Evolutionary conservation across 2,888 invertebrate genomes (phyloP).

Genomic region (Drosophila picticornis): DNA sequence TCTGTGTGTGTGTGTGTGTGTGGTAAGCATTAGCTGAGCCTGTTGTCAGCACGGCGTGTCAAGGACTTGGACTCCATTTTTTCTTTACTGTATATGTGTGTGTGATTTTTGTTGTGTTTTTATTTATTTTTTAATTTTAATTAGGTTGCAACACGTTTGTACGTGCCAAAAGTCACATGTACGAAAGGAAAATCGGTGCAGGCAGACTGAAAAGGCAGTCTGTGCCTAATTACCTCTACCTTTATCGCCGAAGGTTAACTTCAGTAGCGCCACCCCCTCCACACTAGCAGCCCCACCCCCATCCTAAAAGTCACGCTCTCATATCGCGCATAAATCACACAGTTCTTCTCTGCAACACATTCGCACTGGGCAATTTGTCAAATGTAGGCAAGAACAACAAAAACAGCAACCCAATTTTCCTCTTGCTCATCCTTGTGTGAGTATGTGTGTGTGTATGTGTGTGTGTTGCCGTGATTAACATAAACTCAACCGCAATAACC

Average conservation of each 20-base stretch:
- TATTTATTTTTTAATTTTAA: conserved; percentile 59
- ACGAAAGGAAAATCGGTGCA: conserved; percentile 26
- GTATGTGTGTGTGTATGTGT: neutral
- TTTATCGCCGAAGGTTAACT: conserved; percentile 44
- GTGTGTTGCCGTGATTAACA: conserved; percentile 72
- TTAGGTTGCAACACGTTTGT: conserved; percentile 79
- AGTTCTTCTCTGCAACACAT: conserved; percentile 22
- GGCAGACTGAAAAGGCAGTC: conserved; percentile 27
- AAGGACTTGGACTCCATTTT: conserved; percentile 72
- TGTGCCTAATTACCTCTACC: conserved; percentile 65
- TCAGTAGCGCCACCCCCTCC: neutral
- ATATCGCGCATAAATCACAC: conserved; percentile 53
- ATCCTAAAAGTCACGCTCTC: conserved; percentile 18
- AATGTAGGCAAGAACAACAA: conserved; percentile 34
- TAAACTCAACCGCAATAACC: conserved; percentile 72
- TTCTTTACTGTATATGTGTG: neutral
- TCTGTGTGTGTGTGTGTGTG: conserved; percentile 43
- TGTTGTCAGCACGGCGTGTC: conserved; percentile 62
- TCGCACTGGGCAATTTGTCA: conserved; percentile 75
- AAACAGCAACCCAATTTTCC: neutral
- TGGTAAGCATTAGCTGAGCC: conserved; percentile 44
- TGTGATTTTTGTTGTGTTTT: neutral
- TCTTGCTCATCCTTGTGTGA: neutral
- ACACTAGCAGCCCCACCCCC: neutral
- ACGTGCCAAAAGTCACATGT: conserved; percentile 65